phyloP scores from a whole-genome alignment of 2,888 invertebrate species.

The Dermolepida albohirtum region DNA sequence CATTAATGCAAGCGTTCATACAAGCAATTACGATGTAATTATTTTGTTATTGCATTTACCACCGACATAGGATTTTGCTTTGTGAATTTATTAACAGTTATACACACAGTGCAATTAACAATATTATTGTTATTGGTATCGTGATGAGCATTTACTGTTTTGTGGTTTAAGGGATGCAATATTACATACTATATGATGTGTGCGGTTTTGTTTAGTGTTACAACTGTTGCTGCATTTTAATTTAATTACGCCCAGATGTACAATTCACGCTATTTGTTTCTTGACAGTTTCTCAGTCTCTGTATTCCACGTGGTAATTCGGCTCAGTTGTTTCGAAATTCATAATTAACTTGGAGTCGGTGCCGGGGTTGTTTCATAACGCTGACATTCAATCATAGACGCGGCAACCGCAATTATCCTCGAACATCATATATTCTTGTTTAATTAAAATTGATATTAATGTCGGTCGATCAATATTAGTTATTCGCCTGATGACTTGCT shows the following conservation, averaged over 20 bases:
- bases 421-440: constrained; percentile 18
- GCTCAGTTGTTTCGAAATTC: constrained; percentile 30
- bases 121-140: background rate
- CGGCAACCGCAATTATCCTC: constrained; percentile 25
- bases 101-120: constrained; percentile 1
- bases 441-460: constrained; percentile 35
- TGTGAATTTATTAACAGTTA: too few relatives aligned
- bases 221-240: constrained; percentile 33
- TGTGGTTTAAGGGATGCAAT: constrained; percentile 25
- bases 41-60: too few relatives aligned
- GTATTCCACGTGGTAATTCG: constrained; percentile 6
- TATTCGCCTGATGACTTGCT: constrained; percentile 24
- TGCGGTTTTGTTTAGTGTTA: constrained; percentile 23
- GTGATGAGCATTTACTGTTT: constrained; percentile 14
- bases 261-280: constrained; percentile 30
- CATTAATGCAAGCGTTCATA: too few relatives aligned
- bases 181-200: constrained; percentile 12
- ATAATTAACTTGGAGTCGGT: constrained; percentile 33
- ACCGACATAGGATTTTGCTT: too few relatives aligned
- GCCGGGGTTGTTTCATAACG: constrained; percentile 21
- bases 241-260: constrained; percentile 34
- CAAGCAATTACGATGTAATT: too few relatives aligned
- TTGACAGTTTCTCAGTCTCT: constrained; percentile 35
- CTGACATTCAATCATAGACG: constrained; percentile 31
- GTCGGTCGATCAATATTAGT: constrained; percentile 26